These are phyloP conservation scores for Pammene fasciana DNA, from an alignment of 2,888 invertebrate genomes.

Conservation along the genomic window DNA sequence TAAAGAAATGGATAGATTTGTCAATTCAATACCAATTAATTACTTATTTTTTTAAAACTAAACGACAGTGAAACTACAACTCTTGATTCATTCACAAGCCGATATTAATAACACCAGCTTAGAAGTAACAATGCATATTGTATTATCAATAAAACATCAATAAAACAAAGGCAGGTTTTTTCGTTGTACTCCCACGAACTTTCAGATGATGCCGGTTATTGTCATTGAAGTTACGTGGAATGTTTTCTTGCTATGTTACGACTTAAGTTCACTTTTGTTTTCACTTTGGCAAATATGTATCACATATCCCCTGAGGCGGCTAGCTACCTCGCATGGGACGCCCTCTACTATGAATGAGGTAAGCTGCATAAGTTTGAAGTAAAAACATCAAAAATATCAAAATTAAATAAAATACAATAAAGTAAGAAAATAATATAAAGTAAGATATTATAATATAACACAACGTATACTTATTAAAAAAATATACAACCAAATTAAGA, in stretches of 20 bases:
- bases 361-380: no score
- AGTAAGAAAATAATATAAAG: no score
- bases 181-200: conserved; percentile 59
- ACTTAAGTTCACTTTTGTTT: conserved; percentile 51
- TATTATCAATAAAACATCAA: conserved; percentile 46
- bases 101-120: conserved; percentile 27
- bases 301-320: no score
- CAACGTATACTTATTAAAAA: no score
- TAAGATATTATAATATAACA: no score
- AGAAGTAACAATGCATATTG: conserved; percentile 35
- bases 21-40: no score
- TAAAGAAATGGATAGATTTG: no score
- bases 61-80: conserved; percentile 34
- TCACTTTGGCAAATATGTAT: conserved; percentile 47
- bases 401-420: no score
- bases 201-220: conserved; percentile 55
- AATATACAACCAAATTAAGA: no score
- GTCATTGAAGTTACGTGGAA: conserved; percentile 52
- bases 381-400: no score
- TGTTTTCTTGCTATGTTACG: conserved; percentile 50
- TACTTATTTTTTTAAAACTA: not conserved
- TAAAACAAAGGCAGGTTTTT: conserved; percentile 56
- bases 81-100: conserved; percentile 17
- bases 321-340: no score
- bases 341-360: no score